These are phyloP conservation scores for Drosophila infuscata DNA, from an alignment of 2,888 invertebrate genomes.

Conservation along the genomic window DNA sequence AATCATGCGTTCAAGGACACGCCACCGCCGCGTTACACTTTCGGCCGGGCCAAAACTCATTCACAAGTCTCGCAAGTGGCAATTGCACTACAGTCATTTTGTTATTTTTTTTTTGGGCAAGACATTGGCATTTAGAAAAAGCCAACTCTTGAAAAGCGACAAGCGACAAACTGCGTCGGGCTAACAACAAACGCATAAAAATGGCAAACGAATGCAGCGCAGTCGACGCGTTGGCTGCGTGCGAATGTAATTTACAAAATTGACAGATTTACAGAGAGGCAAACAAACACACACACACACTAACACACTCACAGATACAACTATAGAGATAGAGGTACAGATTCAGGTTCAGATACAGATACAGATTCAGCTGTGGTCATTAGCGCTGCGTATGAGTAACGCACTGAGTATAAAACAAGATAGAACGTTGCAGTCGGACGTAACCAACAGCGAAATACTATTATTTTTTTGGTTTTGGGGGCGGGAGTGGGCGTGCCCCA, in stretches of 20 bases:
- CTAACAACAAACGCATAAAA: conserved; percentile 43
- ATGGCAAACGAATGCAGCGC: conserved; percentile 60
- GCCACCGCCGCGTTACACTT: conserved; percentile 76
- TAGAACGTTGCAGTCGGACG: too few species aligned
- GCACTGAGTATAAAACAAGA: conserved; percentile 11
- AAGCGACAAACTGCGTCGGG: conserved; percentile 25
- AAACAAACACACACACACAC: conserved; percentile 8
- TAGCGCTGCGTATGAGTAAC: conserved; percentile 67
- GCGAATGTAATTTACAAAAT: conserved; percentile 75
- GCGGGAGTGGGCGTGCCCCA: too few species aligned
- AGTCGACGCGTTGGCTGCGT: conserved; percentile 63
- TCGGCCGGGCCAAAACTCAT: conserved; percentile 65
- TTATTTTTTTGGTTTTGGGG: too few species aligned
- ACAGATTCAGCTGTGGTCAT: conserved; percentile 42
- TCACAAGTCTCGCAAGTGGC: conserved; percentile 54
- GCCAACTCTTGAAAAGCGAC: conserved; percentile 23
- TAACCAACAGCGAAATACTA: too few species aligned
- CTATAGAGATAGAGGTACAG: conserved; percentile 27
- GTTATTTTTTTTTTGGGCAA: conserved; percentile 69
- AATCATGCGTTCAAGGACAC: conserved; percentile 71
- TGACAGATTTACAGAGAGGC: conserved; percentile 67
- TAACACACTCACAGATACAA: conserved; percentile 10
- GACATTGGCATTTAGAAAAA: conserved; percentile 79
- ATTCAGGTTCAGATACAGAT: conserved; percentile 31
- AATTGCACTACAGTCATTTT: conserved; percentile 16